Base-by-base conservation (phyloP, 2,113 vertebrate genomes). In the Dendropsophus ebraccatus region DNA sequence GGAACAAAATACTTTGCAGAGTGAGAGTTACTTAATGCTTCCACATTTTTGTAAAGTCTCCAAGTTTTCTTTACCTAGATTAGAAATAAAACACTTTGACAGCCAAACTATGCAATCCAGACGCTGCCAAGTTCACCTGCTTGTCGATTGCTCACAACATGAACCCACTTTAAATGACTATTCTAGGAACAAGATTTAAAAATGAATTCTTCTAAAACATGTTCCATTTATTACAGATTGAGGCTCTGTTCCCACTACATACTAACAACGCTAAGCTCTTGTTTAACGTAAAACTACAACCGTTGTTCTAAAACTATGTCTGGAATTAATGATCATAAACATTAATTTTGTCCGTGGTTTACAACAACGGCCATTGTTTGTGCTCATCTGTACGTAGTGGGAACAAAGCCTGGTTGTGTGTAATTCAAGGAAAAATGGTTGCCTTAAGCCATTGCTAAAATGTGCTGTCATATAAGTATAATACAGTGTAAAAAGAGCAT, bases 121-220 rank as follows among this genome's bases (percentile, higher is more conserved):
- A 56, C 8, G 49, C 62, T 80, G 76, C 84, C 75, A 86, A 80
- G 35, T 86, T 80, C 76, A 86, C 84, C 84, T 86, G 84, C 50
- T 76, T 62, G 82, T 76, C 72, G 28, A 84, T 76, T 75, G 49
- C 49, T 75, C 82, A 76, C 72, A 84, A 50, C 41, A 65, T 23
- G 49, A 83, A 45, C 13, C 74, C 19, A 60, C 47, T 60, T 62
- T 62, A 65, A 84, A 62, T 65, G 30, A 54, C 21, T 70, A 25
- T 86, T 70, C 49, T 86, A 23, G 62, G 49, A 69, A 45, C 23
- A 69, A 35, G 19, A 67, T 77, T 85, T 50, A 56, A 47, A 69
- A 78, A 49, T 77, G 25, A 32, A 19, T 70, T 49, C 49, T 50
- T 16, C n/a, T 69, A 78, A 79, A 85, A 35, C 25, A 25, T 56